Evolutionary conservation across 1,140 invertebrate genomes (phyloP).

Genomic region (Nephila pilipes): DNA sequence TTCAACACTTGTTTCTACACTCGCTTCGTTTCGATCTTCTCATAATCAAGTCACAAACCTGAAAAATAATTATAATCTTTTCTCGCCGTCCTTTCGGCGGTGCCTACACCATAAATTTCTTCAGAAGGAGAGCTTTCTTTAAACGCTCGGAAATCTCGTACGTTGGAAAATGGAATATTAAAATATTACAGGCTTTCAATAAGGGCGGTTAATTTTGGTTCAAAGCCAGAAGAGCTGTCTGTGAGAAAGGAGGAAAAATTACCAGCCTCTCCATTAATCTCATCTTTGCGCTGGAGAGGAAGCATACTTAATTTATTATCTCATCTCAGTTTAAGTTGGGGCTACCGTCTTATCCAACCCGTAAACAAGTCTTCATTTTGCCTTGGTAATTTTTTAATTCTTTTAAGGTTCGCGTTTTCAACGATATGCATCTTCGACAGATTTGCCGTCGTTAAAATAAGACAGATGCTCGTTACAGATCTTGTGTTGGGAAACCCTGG

Average conservation of each 20-base stretch:
- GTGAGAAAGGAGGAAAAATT: neutral
- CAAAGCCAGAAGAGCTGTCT: neutral
- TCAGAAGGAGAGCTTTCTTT: neutral
- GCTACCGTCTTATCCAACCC: neutral
- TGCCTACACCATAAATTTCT: neutral
- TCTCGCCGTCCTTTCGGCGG: neutral
- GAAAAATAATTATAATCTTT: neutral
- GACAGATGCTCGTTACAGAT: neutral
- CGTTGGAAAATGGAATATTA: slow-evolving; percentile 18
- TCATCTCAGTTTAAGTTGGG: slow-evolving; percentile 11
- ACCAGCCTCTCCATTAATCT: slow-evolving; percentile 17
- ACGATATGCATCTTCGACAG: slow-evolving; percentile 1
- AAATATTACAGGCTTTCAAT: slow-evolving; percentile 28
- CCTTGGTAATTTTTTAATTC: slow-evolving; percentile 1
- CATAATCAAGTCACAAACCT: neutral
- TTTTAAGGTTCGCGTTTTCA: neutral
- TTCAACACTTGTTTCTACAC: too few relatives aligned
- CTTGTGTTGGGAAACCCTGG: neutral
- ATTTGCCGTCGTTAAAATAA: neutral
- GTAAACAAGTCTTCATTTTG: slow-evolving; percentile 27
- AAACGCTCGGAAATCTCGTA: neutral
- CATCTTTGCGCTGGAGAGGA: neutral
- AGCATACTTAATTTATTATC: slow-evolving; percentile 27
- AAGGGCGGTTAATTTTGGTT: slow-evolving; percentile 17
- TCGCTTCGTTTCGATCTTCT: too few relatives aligned